Percentiles rank a stretch among this genome's conserved stretches.
phyloP scores from a whole-genome alignment of 2,888 invertebrate species.

The Drosophila mercatorum region DNA sequence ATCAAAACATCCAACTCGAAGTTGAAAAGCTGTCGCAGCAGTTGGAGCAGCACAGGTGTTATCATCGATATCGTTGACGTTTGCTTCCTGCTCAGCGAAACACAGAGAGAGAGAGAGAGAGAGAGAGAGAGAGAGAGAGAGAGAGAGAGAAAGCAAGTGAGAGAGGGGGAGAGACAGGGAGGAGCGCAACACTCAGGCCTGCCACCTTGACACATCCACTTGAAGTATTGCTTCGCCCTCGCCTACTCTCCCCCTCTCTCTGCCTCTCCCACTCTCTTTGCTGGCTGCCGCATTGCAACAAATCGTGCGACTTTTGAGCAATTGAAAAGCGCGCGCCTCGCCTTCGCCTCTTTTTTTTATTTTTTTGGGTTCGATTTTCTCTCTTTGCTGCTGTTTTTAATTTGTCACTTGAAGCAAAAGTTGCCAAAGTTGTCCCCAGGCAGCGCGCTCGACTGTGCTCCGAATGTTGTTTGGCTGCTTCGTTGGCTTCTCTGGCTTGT shows the following conservation, averaged over 20 bases:
- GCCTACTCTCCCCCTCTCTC: neutral
- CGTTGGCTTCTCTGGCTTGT: conserved; percentile 17
- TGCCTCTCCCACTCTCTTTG: neutral
- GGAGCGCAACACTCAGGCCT: conserved; percentile 20
- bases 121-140: neutral
- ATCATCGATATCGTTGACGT: conserved; percentile 77
- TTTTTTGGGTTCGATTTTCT: conserved; percentile 35
- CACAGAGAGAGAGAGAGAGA: neutral
- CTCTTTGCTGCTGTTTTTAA: conserved; percentile 68
- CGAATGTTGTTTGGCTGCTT: conserved; percentile 33
- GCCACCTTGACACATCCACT: conserved; percentile 33
- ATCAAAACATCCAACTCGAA: conserved; percentile 68
- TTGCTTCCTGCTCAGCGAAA: conserved; percentile 54
- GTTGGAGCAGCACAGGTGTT: conserved; percentile 65
- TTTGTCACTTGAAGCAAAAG: conserved; percentile 80
- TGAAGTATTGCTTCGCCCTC: conserved; percentile 9
- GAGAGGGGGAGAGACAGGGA: neutral
- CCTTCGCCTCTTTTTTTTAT: neutral
- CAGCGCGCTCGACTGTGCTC: conserved; percentile 19
- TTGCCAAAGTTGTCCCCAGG: conserved; percentile 69
- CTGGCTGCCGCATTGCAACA: conserved; percentile 55
- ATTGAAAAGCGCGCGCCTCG: conserved; percentile 53
- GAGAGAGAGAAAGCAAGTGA: too few relatives aligned
- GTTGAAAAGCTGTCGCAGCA: conserved; percentile 73
- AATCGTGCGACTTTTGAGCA: conserved; percentile 68